Percentiles rank a stretch among this genome's conserved stretches.
Evolutionary conservation across 2,888 invertebrate genomes (phyloP).

Genomic region (Drosophila pullipes): DNA sequence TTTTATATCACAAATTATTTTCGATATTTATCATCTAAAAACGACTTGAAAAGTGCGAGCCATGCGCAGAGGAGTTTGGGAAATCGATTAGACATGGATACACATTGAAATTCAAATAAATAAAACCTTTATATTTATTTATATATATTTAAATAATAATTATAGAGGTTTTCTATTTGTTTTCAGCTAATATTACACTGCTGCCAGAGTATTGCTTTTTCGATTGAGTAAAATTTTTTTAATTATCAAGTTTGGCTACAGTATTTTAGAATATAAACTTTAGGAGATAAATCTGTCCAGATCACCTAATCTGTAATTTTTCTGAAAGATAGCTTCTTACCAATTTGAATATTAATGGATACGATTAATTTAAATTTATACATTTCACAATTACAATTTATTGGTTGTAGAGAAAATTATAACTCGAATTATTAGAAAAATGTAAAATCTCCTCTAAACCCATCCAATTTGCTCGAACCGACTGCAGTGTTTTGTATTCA

Average conservation of each 20-base stretch:
- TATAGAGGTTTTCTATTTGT: background rate
- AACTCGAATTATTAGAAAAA: background rate
- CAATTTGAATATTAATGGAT: background rate
- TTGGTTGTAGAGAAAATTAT: background rate
- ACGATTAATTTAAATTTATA: background rate
- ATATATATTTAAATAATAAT: background rate
- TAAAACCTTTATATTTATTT: background rate
- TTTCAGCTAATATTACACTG: background rate
- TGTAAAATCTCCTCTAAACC: background rate
- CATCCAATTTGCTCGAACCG: background rate
- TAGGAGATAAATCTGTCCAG: background rate
- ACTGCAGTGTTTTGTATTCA: background rate
- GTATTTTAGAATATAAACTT: background rate
- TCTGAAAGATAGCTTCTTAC: background rate
- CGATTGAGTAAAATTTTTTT: fast-evolving
- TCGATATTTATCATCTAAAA: background rate
- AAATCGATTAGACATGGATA: background rate
- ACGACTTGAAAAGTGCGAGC: background rate
- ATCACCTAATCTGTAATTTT: background rate
- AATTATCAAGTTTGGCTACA: background rate
- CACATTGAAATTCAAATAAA: background rate
- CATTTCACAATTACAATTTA: background rate
- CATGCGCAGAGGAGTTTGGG: background rate
- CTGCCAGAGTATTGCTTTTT: background rate
- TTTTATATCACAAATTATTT: background rate